phyloP scores from a whole-genome alignment of 2,888 invertebrate genomes.

The Dynastes hyllus region DNA sequence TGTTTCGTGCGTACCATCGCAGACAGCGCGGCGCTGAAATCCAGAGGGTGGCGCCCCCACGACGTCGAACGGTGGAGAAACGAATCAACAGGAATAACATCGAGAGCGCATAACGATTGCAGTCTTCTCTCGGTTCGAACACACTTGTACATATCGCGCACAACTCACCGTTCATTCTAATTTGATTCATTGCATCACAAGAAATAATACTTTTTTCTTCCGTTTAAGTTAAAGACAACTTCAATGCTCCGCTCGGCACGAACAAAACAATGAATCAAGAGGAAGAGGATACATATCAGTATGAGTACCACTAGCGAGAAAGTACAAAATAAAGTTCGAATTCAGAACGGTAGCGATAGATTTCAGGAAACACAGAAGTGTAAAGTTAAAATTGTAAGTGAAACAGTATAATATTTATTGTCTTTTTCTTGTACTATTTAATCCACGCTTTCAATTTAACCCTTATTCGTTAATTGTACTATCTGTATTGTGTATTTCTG shows the following conservation, averaged over 20 bases:
- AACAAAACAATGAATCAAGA: slow-evolving; percentile 36
- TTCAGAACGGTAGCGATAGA: slow-evolving; percentile 52
- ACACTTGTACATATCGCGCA: slow-evolving; percentile 55
- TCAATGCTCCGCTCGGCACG: slow-evolving; percentile 27
- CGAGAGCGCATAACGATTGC: slow-evolving; percentile 56
- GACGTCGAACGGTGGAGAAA: slow-evolving; percentile 55
- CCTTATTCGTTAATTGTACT: slow-evolving; percentile 34
- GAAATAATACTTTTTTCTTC: slow-evolving; percentile 3
- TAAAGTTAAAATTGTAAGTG: slow-evolving; percentile 63
- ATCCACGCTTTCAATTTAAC: neutral
- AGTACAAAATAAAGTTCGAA: slow-evolving; percentile 48
- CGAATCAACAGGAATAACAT: slow-evolving; percentile 56
- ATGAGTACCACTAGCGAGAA: slow-evolving; percentile 43
- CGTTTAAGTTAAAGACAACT: slow-evolving; percentile 19
- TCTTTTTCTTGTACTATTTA: no score
- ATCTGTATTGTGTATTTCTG: slow-evolving; percentile 8
- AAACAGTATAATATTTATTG: slow-evolving; percentile 1
- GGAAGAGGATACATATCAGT: slow-evolving; percentile 42
- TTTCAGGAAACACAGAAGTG: slow-evolving; percentile 60
- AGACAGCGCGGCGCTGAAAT: slow-evolving; percentile 56
- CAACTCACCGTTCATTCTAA: slow-evolving; percentile 14
- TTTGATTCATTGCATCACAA: slow-evolving; percentile 28
- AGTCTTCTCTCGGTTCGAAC: slow-evolving; percentile 48
- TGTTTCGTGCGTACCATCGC: slow-evolving; percentile 43
- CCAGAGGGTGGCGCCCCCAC: slow-evolving; percentile 57